Evolutionary conservation across 1,140 invertebrate species (phyloP).

Genomic region (Apis cerana): DNA sequence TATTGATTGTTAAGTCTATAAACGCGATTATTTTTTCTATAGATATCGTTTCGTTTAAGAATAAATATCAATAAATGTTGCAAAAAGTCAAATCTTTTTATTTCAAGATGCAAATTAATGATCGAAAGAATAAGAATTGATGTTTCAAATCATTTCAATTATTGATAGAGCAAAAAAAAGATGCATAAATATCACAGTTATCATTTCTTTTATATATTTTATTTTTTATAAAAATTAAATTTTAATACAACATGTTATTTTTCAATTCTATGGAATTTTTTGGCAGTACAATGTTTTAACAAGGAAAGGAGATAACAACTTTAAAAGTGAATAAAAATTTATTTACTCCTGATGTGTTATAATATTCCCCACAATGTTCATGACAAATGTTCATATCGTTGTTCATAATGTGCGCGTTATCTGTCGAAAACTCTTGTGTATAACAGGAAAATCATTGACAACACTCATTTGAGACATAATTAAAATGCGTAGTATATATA

Average conservation of each 20-base stretch:
- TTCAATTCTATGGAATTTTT: background rate
- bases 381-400: slow-evolving; percentile 46
- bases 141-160: background rate
- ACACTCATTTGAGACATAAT: background rate
- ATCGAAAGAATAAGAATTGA: slow-evolving; percentile 9
- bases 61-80: slow-evolving; percentile 33
- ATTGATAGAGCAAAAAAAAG: background rate
- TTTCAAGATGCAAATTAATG: slow-evolving; percentile 8
- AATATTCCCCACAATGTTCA: slow-evolving; percentile 44
- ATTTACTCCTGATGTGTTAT: slow-evolving; percentile 49
- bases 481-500: background rate
- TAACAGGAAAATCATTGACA: slow-evolving; percentile 33
- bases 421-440: slow-evolving; percentile 22
- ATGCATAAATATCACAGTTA: background rate
- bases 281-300: background rate
- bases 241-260: background rate
- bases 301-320: background rate
- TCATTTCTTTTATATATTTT: background rate
- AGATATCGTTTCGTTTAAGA: slow-evolving; percentile 33
- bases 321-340: slow-evolving; percentile 54
- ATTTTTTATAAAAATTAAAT: too few relatives aligned
- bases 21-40: slow-evolving; percentile 40
- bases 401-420: slow-evolving; percentile 38
- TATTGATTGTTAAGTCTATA: slow-evolving; percentile 51
- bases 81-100: background rate